A percentile compares a stretch with the other conserved stretches of the same genome.
Evolutionary conservation across 2,113 vertebrate genomes (phyloP).

Genomic region (Jacana jacana): DNA sequence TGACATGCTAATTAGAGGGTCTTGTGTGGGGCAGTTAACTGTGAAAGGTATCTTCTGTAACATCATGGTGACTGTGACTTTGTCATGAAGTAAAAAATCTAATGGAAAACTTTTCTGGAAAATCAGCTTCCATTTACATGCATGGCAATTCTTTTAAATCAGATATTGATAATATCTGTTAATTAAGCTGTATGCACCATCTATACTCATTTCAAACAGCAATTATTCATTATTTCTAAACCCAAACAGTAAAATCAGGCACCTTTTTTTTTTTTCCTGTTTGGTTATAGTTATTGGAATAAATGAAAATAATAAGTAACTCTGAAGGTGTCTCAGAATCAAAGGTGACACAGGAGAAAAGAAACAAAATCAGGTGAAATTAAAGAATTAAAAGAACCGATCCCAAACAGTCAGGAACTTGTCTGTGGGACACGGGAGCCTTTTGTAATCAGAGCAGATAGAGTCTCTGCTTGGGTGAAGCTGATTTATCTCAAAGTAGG

Average conservation of each 20-base stretch:
- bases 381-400: background rate
- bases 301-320: background rate
- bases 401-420: background rate
- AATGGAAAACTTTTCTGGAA: background rate
- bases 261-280: background rate
- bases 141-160: background rate
- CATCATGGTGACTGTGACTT: background rate
- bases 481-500: background rate
- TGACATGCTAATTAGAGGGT: background rate
- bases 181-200: background rate
- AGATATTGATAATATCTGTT: background rate
- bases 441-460: background rate
- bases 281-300: background rate
- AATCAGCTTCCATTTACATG: background rate
- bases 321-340: background rate
- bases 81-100: background rate
- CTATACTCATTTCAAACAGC: background rate
- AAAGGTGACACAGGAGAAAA: background rate
- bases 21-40: background rate
- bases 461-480: background rate
- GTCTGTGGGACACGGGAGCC: fast-evolving
- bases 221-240: background rate
- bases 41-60: background rate
- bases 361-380: background rate
- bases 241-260: background rate